Evolutionary conservation across 2,888 invertebrate species (phyloP), one percentile per base, ranked within the genome.

Genomic region (Drosophila gaucha): DNA sequence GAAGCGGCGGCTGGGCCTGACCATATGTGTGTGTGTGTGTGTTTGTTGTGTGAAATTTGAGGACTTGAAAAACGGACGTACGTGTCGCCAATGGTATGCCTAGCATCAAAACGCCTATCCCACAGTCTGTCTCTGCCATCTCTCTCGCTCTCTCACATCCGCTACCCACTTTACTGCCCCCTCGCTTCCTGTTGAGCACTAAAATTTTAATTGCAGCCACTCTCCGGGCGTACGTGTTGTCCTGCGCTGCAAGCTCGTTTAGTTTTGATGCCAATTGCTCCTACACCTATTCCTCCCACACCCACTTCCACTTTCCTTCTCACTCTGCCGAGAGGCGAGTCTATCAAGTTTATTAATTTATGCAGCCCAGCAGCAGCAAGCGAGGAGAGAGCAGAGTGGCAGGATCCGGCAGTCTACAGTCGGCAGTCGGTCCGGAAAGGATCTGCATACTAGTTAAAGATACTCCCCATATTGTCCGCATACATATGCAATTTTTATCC

Each of bases 261-360:
- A 70, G 70, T 78, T 86, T 86, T 83, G 83, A 83, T 86, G 60
- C 64, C 50, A 52, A 38, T 28, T 38, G 39, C 30, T 28, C 10
- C 28, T 3, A 28, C 26, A 38, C 33, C 47, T 12, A 26, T 16
- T 31, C 31, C 20, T 31, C 31, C 20, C 30, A 14, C 26, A 8
- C 8, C 46, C 26, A 6, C 8, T 10, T 30, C 2, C 6, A n/a
- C 26, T 14, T 12, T 28, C 10, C 30, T n/a, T 20, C 16, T 14
- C 16, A 47, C 24, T 20, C 16, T 38, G 10, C 3, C 28, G 14
- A 8, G 47, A 10, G 14, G 2, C 33, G 31, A 39, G 46, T 67
- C 69, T 56, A 78, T 78, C 68, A 84, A 87, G 83, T 85, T 84
- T 85, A 85, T 87, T 86, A 87, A 84, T 84, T 84, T 84, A 84